Percentiles rank a stretch among this genome's conserved stretches.
phyloP scores from a whole-genome alignment of 2,113 vertebrate species.

The Gallinago paraguaiae region DNA sequence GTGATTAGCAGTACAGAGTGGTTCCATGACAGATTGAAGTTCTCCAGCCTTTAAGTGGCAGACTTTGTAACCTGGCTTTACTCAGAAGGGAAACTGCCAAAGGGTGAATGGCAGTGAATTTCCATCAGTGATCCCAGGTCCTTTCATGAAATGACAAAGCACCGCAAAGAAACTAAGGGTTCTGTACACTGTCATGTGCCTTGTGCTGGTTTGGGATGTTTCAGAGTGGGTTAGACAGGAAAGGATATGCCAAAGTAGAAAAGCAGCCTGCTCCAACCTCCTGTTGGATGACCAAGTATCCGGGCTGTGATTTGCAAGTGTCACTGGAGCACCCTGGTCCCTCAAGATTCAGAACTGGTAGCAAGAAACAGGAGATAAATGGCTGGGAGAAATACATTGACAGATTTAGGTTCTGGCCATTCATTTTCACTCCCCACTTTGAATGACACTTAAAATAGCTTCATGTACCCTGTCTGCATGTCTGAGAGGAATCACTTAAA shows the following conservation, averaged over 20 bases:
- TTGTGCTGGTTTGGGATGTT: background rate
- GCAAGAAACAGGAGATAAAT: background rate
- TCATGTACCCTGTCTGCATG: background rate
- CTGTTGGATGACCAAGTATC: background rate
- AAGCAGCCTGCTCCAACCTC: accelerated
- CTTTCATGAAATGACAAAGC: background rate
- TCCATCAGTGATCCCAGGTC: background rate
- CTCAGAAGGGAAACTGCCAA: background rate
- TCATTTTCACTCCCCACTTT: background rate
- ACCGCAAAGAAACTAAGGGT: background rate
- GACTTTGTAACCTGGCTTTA: background rate
- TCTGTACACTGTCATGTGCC: accelerated
- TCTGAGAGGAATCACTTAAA: background rate
- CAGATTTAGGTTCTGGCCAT: background rate
- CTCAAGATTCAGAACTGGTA: background rate
- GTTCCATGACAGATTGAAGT: background rate
- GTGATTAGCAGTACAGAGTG: background rate
- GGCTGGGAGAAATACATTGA: background rate
- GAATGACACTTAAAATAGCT: background rate
- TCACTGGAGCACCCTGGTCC: background rate
- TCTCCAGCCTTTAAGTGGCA: background rate
- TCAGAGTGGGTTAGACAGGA: background rate
- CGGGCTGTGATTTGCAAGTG: background rate
- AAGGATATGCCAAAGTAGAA: background rate
- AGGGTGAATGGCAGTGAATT: background rate